These are phyloP conservation scores for Taphrorychus bicolor DNA, from an alignment of 2,888 invertebrate genomes.

Conservation along the genomic window DNA sequence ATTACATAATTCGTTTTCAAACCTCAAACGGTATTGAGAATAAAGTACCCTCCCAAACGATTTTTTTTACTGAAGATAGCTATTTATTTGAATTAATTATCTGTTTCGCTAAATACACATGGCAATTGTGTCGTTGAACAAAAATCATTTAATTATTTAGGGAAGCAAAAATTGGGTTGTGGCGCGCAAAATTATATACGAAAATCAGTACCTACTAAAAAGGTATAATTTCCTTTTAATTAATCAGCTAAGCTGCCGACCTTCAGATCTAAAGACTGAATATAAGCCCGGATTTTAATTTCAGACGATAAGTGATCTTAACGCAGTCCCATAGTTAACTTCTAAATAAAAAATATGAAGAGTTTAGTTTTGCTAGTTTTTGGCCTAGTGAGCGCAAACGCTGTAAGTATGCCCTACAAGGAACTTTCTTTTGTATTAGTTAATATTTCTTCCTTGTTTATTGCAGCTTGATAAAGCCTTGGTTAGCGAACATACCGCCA, in stretches of 20 bases:
- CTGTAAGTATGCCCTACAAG: constrained; percentile 20
- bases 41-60: no score
- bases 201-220: constrained; percentile 8
- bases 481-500: background rate
- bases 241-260: constrained; percentile 18
- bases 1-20: no score
- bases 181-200: constrained; percentile 28
- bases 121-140: background rate
- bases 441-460: no score
- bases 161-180: constrained; percentile 13
- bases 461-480: background rate
- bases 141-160: constrained; percentile 24
- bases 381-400: constrained; percentile 23
- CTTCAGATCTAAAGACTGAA: constrained; percentile 13
- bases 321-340: background rate
- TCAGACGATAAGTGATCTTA: background rate
- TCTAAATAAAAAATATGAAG: constrained; percentile 38
- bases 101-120: background rate
- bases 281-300: constrained; percentile 6
- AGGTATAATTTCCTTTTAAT: constrained; percentile 19
- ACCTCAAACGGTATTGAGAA: no score
- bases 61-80: background rate
- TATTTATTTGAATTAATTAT: background rate
- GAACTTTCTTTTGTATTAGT: background rate
- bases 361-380: constrained; percentile 34